phyloP scores from a whole-genome alignment of 2,888 invertebrate species.

The Orthonevra nobilis region DNA sequence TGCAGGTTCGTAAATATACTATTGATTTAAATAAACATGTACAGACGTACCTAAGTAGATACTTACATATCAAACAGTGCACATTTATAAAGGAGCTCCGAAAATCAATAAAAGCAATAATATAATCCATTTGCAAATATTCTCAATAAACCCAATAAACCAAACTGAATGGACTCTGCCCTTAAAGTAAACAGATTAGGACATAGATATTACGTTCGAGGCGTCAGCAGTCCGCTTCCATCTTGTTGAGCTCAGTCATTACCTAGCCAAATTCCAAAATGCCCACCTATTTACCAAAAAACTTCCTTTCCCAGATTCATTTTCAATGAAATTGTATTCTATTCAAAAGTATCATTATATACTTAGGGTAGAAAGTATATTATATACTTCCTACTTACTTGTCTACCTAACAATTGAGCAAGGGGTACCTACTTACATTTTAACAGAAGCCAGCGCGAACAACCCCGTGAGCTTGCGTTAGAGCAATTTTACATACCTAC shows the following conservation, averaged over 20 bases:
- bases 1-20: no score
- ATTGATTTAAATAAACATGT: no score
- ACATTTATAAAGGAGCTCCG: neutral
- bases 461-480: constrained; percentile 1
- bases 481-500: constrained; percentile 32
- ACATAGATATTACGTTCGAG: constrained; percentile 41
- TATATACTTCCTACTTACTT: constrained; percentile 10
- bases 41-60: no score
- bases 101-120: constrained; percentile 29
- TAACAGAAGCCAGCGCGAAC: neutral
- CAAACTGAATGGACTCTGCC: constrained; percentile 43
- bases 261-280: constrained; percentile 37
- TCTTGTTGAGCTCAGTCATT: constrained; percentile 27
- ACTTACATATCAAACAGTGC: no score
- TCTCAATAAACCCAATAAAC: constrained; percentile 46
- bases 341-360: constrained; percentile 11
- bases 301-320: constrained; percentile 8
- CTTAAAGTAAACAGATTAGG: constrained; percentile 60
- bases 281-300: constrained; percentile 39
- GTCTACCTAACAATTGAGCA: constrained; percentile 38
- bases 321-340: constrained; percentile 24
- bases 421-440: neutral
- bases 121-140: constrained; percentile 35
- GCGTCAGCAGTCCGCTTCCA: constrained; percentile 24
- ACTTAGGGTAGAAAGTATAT: no score